Evolutionary conservation across 2,797 vertebrate genomes (phyloP).

Genomic region (Scolopax rusticola): DNA sequence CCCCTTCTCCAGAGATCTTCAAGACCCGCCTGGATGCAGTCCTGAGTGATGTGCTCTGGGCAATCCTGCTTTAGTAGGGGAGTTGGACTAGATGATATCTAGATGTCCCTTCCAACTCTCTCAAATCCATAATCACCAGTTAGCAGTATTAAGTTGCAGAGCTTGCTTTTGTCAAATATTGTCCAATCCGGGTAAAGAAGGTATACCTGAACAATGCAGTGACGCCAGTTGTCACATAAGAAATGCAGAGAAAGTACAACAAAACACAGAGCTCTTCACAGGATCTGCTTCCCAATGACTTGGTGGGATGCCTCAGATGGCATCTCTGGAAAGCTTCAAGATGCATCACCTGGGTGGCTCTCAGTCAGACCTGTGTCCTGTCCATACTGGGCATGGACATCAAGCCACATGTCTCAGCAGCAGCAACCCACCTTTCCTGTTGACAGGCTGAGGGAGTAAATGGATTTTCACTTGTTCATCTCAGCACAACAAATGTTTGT

Average conservation of each 20-base stretch:
- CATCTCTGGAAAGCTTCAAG: neutral
- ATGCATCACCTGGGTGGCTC: neutral
- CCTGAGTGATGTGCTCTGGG: too few relatives aligned
- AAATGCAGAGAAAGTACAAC: neutral
- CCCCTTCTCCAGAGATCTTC: too few relatives aligned
- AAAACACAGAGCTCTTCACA: neutral
- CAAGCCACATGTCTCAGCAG: neutral
- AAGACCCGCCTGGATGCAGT: too few relatives aligned
- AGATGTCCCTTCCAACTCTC: too few relatives aligned
- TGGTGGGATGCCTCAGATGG: neutral
- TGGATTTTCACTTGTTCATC: neutral
- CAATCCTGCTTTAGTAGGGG: too few relatives aligned
- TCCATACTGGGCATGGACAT: neutral
- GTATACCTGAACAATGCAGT: neutral
- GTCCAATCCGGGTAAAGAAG: neutral
- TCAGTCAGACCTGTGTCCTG: neutral
- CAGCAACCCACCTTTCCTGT: neutral
- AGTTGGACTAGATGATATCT: too few relatives aligned
- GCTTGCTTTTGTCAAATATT: neutral
- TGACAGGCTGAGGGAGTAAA: neutral
- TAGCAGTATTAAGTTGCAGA: neutral
- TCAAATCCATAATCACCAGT: neutral
- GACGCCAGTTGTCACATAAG: neutral
- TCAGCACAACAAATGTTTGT: neutral
- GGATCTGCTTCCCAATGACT: neutral